phyloP scores from a whole-genome alignment of 2,113 vertebrate species.

The Dolichotis patagonum region DNA sequence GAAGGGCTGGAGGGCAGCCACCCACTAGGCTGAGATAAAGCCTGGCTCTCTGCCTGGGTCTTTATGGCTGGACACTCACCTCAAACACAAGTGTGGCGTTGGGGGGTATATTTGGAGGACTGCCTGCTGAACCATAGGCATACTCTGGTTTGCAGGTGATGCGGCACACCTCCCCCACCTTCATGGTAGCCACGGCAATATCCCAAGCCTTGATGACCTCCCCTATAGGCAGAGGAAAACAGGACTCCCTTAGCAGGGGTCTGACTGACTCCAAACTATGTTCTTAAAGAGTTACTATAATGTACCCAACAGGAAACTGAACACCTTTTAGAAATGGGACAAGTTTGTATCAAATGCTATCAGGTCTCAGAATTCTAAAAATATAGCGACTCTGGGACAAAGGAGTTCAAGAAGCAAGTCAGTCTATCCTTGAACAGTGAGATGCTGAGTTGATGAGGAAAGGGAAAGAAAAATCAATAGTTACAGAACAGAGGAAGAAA shows the following conservation, averaged over 20 bases:
- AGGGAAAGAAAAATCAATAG: neutral
- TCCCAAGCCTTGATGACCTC: constrained; percentile 99
- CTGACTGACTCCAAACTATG: neutral
- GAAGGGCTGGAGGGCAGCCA: constrained; percentile 73
- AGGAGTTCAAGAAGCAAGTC: constrained; percentile 33
- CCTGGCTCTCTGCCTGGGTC: constrained; percentile 39
- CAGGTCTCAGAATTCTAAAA: neutral
- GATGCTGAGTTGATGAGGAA: neutral
- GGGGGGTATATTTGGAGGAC: constrained; percentile 98
- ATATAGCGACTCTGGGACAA: neutral
- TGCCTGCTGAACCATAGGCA: constrained; percentile 96
- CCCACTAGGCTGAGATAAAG: constrained; percentile 55
- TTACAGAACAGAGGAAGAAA: neutral
- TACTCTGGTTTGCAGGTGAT: constrained; percentile 96
- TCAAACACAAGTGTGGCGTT: constrained; percentile 95
- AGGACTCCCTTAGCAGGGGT: neutral
- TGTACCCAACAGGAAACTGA: neutral
- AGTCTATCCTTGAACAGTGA: neutral
- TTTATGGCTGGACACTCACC: constrained; percentile 85
- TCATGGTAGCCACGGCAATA: constrained; percentile 96
- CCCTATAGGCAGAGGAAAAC: constrained; percentile 84
- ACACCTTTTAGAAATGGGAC: neutral
- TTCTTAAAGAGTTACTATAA: neutral
- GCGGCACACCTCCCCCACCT: constrained; percentile 93
- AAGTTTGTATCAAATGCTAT: neutral